Base-by-base conservation (phyloP, 2,113 vertebrate genomes). In the Scophthalmus maximus region DNA sequence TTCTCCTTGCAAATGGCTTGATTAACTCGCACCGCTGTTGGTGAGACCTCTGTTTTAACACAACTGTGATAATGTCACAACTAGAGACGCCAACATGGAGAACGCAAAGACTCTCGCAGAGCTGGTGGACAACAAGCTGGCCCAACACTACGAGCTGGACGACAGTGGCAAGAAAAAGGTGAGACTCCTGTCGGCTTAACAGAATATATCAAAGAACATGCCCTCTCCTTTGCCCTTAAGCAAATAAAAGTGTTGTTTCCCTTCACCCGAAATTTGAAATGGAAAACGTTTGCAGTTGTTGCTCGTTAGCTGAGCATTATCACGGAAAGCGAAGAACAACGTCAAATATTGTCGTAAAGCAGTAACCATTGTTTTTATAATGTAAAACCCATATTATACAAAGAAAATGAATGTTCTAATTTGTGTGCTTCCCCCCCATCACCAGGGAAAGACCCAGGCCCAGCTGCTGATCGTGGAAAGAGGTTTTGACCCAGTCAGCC, bases 401-500 rank as follows among this genome's bases (percentile, higher is more conserved):
- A n/a, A n/a, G n/a, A n/a, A n/a, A n/a, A n/a, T n/a, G n/a, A n/a
- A n/a, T n/a, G n/a, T 36, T 40, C 6, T 50, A 23, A 25, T 46
- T 12, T 40, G 23, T 89, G 12, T 87, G 51, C 79, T 84, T 20
- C 64, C 65, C 64, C 65, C 83, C 1, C 8, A 62, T 51, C 83
- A 93, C 74, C 88, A 98, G 98, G 95, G 82, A 81, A 99, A 99
- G 94, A 97, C 97, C 5, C 95, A 95, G 34, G 96, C 98, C 55
- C 97, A 98, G 86, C 92, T 99, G 85, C 88, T 99, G 79, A 97
- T 99, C 83, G 88, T 98, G 62, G 97, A 99, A 73, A 94, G 98
- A 91, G 95, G 94, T 26, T 97, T 99, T 93, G 97, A 99, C 90
- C 95, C 97, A 0, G 95, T 98, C 55, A 98, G 95, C 42, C 95